These are phyloP conservation scores for Paramuricea clavata DNA, from an alignment of 92 coral and sea anemone genomes.

Conservation along the genomic window DNA sequence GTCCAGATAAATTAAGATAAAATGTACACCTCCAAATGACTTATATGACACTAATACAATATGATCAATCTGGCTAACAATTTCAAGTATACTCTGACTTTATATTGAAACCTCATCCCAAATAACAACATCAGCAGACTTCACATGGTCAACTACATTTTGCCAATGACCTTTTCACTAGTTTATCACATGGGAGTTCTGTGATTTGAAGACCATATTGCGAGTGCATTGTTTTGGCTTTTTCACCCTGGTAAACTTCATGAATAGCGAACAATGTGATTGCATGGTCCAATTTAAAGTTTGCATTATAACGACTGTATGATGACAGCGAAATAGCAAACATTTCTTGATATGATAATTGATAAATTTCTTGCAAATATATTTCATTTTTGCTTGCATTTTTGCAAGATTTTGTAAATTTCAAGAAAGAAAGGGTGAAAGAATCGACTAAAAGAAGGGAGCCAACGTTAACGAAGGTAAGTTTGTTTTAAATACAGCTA, in stretches of 20 bases:
- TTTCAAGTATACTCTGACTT: conserved; percentile 64
- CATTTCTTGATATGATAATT: no score
- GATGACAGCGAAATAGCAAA: no score
- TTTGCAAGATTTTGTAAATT: no score
- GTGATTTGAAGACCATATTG: conserved; percentile 55
- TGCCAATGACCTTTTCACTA: conserved; percentile 29
- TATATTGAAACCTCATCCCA: conserved; percentile 73
- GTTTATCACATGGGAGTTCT: conserved; percentile 51
- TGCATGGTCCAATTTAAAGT: no score
- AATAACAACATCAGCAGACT: conserved; percentile 39
- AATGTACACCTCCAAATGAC: conserved; percentile 64
- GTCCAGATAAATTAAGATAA: conserved; percentile 62
- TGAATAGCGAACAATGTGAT: no score
- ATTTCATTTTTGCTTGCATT: no score
- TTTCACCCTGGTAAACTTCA: not conserved
- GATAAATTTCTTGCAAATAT: no score
- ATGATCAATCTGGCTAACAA: conserved; percentile 55
- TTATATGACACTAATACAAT: not conserved
- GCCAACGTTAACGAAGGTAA: no score
- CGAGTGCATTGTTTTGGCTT: conserved; percentile 49
- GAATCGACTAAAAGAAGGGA: no score
- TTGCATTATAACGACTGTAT: no score
- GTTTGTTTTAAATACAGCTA: no score
- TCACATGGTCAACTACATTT: conserved; percentile 6
- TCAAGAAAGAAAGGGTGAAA: no score